A percentile compares a stretch with the other conserved stretches of the same genome.
Conservation (phyloP, 2,888 invertebrate species). For the Calliopum simillimum region DNA sequence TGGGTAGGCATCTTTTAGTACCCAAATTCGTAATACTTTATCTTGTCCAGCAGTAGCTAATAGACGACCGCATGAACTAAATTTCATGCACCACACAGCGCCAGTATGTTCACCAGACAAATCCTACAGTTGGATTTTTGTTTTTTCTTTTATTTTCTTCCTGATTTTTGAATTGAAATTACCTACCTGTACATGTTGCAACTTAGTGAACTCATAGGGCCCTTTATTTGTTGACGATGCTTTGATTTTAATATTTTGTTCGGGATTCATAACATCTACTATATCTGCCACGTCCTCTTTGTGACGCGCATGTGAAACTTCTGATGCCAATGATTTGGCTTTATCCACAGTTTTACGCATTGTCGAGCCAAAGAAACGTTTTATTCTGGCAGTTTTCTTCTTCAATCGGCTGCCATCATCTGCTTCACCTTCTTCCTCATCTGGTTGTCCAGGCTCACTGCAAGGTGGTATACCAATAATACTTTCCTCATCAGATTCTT, state of each 20-base stretch:
- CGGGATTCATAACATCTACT: slow-evolving; percentile 82
- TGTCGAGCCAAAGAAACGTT: slow-evolving; percentile 87
- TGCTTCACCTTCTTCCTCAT: slow-evolving; percentile 67
- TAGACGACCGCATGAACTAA: slow-evolving; percentile 93
- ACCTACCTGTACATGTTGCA: slow-evolving; percentile 86
- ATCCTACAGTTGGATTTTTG: slow-evolving; percentile 68
- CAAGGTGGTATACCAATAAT: slow-evolving; percentile 71
- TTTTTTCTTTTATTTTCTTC: neutral
- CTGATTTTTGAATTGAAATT: neutral
- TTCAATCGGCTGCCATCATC: slow-evolving; percentile 67
- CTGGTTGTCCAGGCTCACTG: slow-evolving; percentile 63
- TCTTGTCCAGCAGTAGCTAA: slow-evolving; percentile 98
- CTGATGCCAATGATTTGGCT: slow-evolving; percentile 89
- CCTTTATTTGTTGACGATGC: slow-evolving; percentile 97
- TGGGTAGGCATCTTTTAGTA: slow-evolving; percentile 87
- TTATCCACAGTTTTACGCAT: slow-evolving; percentile 92
- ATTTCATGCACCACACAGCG: slow-evolving; percentile 99
- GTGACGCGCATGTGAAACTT: slow-evolving; percentile 87
- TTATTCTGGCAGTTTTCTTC: slow-evolving; percentile 73
- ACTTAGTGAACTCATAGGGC: slow-evolving; percentile 93
- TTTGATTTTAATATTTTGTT: slow-evolving; percentile 88
- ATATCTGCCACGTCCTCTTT: slow-evolving; percentile 89
- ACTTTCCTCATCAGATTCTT: slow-evolving; percentile 83
- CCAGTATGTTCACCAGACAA: slow-evolving; percentile 87
- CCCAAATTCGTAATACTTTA: slow-evolving; percentile 93